Conservation (phyloP, 2,888 invertebrate species). For the Drosophila mulleri region DNA sequence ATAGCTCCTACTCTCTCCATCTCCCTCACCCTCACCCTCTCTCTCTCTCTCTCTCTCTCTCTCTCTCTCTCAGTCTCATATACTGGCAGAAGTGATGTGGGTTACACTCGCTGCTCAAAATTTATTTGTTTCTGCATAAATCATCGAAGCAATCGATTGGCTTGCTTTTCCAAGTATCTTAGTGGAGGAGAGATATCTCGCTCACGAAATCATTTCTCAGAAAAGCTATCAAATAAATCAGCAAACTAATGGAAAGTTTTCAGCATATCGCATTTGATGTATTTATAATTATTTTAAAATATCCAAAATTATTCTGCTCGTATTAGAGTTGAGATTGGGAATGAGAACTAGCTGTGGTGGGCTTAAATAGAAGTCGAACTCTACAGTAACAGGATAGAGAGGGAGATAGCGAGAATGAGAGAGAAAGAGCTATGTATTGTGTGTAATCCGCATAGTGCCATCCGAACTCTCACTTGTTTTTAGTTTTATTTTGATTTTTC, state of each 20-base stretch:
- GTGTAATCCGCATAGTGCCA: too few species aligned
- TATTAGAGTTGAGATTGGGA: too few species aligned
- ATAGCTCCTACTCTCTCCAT: background rate
- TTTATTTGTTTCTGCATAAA: slow-evolving; percentile 7
- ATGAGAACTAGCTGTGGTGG: too few species aligned
- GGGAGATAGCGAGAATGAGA: too few species aligned
- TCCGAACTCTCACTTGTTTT: too few species aligned
- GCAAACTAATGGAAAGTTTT: background rate
- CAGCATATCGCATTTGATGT: background rate
- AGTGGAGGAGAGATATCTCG: background rate
- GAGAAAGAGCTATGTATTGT: too few species aligned
- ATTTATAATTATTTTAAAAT: background rate
- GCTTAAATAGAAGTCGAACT: too few species aligned
- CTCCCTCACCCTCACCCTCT: background rate
- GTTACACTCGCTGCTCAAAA: slow-evolving; percentile 1
- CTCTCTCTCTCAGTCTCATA: too few species aligned
- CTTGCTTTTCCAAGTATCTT: background rate
- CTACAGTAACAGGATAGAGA: too few species aligned
- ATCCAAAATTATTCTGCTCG: background rate
- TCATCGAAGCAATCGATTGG: slow-evolving; percentile 5
- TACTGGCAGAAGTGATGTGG: slow-evolving; percentile 5
- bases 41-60: background rate
- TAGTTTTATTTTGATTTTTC: too few species aligned
- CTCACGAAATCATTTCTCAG: background rate
- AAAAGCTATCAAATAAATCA: background rate